Conservation (phyloP, 2,888 invertebrate species). For the Chamaedrilus cognettii region DNA sequence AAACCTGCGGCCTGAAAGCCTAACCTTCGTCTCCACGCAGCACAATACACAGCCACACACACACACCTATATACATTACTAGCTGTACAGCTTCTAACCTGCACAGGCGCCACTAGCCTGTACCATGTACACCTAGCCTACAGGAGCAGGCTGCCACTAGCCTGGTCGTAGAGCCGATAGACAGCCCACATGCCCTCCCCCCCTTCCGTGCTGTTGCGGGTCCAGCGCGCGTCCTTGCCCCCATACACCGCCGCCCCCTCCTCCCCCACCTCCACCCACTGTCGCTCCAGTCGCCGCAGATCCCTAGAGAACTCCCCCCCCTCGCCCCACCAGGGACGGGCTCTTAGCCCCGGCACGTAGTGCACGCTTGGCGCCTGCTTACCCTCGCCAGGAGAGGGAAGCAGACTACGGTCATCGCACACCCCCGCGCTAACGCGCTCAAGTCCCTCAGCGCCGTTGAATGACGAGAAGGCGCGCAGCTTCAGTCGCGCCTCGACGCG, state of each 20-base stretch:
- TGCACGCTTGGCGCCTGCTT: constrained; percentile 28
- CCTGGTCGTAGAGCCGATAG: constrained; percentile 47
- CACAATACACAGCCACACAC: no score
- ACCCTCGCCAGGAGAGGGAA: background rate
- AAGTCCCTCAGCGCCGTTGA: constrained; percentile 1
- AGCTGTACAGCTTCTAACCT: no score
- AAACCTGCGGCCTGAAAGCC: no score
- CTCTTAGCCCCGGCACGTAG: constrained; percentile 20
- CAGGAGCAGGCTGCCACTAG: no score
- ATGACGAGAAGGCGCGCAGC: constrained; percentile 13
- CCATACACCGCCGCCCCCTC: constrained; percentile 4
- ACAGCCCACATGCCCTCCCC: constrained; percentile 26
- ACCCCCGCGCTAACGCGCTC: constrained; percentile 4
- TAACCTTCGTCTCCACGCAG: no score
- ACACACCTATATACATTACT: no score
- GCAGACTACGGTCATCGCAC: constrained; percentile 2
- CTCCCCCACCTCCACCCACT: no score
- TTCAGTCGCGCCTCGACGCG: constrained; percentile 19
- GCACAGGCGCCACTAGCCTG: no score
- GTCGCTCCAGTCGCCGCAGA: constrained; percentile 5
- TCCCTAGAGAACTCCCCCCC: constrained; percentile 3
- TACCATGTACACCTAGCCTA: no score
- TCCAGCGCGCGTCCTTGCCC: constrained; percentile 14
- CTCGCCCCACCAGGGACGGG: constrained; percentile 24
- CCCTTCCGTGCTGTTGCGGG: constrained; percentile 17